These are phyloP conservation scores for Euura lappo DNA, from an alignment of 1,140 invertebrate species.

Conservation along the genomic window DNA sequence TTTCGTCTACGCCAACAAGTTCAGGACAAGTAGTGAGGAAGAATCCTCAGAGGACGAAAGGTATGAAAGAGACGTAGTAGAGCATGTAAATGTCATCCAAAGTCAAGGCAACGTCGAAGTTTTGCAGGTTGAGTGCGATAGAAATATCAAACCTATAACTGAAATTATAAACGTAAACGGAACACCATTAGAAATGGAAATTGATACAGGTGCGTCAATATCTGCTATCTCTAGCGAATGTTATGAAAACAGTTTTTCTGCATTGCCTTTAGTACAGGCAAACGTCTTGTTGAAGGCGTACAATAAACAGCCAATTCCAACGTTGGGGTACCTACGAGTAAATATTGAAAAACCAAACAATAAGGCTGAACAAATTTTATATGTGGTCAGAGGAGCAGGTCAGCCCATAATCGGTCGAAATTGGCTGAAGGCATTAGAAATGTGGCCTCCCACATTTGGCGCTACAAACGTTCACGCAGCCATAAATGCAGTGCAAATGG, in stretches of 20 bases:
- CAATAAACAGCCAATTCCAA: not conserved
- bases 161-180: slow-evolving; percentile 13
- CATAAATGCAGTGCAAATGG: not conserved
- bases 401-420: slow-evolving; percentile 31
- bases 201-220: slow-evolving; percentile 11
- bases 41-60: too few relatives aligned
- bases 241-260: too few relatives aligned
- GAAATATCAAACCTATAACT: not conserved
- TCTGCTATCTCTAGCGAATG: slow-evolving; percentile 3
- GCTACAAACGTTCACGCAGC: not conserved
- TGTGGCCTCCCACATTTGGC: slow-evolving; percentile 11
- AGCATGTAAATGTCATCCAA: too few relatives aligned
- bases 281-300: not conserved
- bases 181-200: slow-evolving; percentile 19
- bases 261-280: too few relatives aligned
- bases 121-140: too few relatives aligned
- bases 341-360: not conserved
- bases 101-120: too few relatives aligned
- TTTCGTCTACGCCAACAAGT: too few relatives aligned
- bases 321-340: slow-evolving; percentile 9
- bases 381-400: slow-evolving; percentile 32
- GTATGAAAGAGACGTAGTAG: too few relatives aligned
- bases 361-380: slow-evolving; percentile 8
- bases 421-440: slow-evolving; percentile 21
- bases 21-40: too few relatives aligned